Percentiles rank a stretch among this genome's conserved stretches.
Evolutionary conservation across 2,113 vertebrate genomes (phyloP).

Genomic region (Hippocampus guttulatus): DNA sequence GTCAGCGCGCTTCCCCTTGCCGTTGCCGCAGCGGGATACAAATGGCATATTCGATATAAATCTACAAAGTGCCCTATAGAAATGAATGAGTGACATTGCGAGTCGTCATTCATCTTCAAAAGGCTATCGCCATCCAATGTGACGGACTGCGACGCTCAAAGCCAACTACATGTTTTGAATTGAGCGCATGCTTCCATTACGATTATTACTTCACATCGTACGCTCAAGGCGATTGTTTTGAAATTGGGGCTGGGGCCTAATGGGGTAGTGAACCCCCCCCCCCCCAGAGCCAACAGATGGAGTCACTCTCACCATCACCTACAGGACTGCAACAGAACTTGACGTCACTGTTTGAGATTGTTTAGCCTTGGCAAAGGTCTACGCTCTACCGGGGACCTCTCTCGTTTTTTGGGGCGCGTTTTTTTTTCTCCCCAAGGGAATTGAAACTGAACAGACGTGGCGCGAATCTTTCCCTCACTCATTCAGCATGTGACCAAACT

Average conservation of each 20-base stretch:
- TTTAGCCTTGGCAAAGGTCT: no score
- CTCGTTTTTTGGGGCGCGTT: no score
- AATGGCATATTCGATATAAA: constrained; percentile 34
- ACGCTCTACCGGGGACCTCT: no score
- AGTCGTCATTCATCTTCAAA: background rate
- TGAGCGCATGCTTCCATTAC: background rate
- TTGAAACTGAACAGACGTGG: no score
- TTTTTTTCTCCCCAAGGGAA: no score
- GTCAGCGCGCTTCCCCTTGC: constrained; percentile 31
- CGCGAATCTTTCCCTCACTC: no score
- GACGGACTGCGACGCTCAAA: background rate
- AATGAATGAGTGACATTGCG: background rate
- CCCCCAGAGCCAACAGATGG: no score
- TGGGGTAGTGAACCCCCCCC: no score
- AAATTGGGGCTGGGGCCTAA: background rate
- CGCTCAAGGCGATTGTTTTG: background rate
- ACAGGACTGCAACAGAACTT: no score
- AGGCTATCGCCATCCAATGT: background rate
- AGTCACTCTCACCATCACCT: no score
- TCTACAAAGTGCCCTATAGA: constrained; percentile 29
- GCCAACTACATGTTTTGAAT: background rate
- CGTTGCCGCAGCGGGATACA: constrained; percentile 22
- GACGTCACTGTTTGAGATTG: no score
- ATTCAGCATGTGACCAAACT: no score
- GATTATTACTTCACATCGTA: background rate